A percentile compares a stretch with the other conserved stretches of the same genome.
Evolutionary conservation across 2,797 vertebrate species (phyloP).

Genomic region (Apogon talboti): DNA sequence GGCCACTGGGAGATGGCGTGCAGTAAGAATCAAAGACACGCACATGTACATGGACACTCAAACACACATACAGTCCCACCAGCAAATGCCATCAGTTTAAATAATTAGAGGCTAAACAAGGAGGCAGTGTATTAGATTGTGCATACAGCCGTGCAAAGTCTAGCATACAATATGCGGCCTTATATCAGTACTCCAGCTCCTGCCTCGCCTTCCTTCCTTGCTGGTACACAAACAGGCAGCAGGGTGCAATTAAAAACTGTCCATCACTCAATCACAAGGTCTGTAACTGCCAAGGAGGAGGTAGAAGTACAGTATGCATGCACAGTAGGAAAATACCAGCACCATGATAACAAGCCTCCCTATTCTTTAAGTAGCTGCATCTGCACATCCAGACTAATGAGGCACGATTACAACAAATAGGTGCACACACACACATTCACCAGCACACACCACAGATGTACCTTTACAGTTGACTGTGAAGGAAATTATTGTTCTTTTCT

Average conservation of each 20-base stretch:
- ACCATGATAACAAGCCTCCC: slow-evolving; percentile 44
- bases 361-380: slow-evolving; percentile 36
- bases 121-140: slow-evolving; percentile 47
- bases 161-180: slow-evolving; percentile 40
- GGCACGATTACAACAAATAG: slow-evolving; percentile 9
- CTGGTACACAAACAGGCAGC: slow-evolving; percentile 45
- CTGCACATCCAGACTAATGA: slow-evolving; percentile 23
- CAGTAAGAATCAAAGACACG: slow-evolving; percentile 53
- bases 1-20: slow-evolving; percentile 69
- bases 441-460: slow-evolving; percentile 4
- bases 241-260: slow-evolving; percentile 56
- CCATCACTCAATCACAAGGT: slow-evolving; percentile 54
- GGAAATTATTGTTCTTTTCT: slow-evolving; percentile 37
- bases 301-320: slow-evolving; percentile 39
- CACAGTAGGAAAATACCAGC: slow-evolving; percentile 47
- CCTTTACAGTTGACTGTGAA: slow-evolving; percentile 11
- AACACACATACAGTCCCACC: slow-evolving; percentile 30
- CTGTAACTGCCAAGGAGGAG: slow-evolving; percentile 36
- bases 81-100: slow-evolving; percentile 56
- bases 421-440: background rate
- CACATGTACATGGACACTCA: slow-evolving; percentile 36
- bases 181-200: slow-evolving; percentile 27
- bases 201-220: slow-evolving; percentile 37
- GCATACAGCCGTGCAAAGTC: slow-evolving; percentile 24
- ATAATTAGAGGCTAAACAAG: slow-evolving; percentile 65